These are phyloP conservation scores for Epinotia nisella DNA, from an alignment of 2,888 invertebrate species.

Conservation along the genomic window DNA sequence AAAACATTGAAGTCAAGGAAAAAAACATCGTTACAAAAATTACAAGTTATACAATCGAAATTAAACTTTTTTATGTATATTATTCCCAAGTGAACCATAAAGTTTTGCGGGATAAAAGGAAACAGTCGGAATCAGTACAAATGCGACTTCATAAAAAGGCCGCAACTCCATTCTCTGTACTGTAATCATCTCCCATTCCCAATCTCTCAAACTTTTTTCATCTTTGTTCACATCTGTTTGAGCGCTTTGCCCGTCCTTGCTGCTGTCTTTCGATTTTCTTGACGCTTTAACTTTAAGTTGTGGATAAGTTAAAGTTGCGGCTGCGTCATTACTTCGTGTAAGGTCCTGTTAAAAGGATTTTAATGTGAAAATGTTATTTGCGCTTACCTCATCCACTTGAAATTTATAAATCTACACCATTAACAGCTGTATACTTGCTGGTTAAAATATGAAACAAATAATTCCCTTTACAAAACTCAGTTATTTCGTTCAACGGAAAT, in stretches of 20 bases:
- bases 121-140: conserved; percentile 79
- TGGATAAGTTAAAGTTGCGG: conserved; percentile 35
- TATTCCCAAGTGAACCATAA: conserved; percentile 65
- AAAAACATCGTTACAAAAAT: conserved; percentile 64
- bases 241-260: conserved; percentile 58
- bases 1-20: conserved; percentile 49
- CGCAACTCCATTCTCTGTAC: conserved; percentile 79
- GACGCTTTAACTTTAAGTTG: conserved; percentile 53
- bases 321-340: conserved; percentile 26
- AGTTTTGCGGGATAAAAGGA: conserved; percentile 66
- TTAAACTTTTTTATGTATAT: conserved; percentile 70
- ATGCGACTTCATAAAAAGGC: conserved; percentile 79
- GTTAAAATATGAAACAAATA: background rate
- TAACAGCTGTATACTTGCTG: background rate
- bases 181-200: conserved; percentile 80
- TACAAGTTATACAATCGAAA: conserved; percentile 68
- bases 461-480: background rate
- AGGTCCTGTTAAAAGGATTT: conserved; percentile 15
- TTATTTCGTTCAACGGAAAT: background rate
- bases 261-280: conserved; percentile 69
- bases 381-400: background rate
- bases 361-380: conserved; percentile 13
- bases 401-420: background rate
- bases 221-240: conserved; percentile 82
- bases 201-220: conserved; percentile 82